Percentiles rank a stretch among this genome's conserved stretches.
phyloP scores from a whole-genome alignment of 2,113 vertebrate species.

The Tyrannus savana region DNA sequence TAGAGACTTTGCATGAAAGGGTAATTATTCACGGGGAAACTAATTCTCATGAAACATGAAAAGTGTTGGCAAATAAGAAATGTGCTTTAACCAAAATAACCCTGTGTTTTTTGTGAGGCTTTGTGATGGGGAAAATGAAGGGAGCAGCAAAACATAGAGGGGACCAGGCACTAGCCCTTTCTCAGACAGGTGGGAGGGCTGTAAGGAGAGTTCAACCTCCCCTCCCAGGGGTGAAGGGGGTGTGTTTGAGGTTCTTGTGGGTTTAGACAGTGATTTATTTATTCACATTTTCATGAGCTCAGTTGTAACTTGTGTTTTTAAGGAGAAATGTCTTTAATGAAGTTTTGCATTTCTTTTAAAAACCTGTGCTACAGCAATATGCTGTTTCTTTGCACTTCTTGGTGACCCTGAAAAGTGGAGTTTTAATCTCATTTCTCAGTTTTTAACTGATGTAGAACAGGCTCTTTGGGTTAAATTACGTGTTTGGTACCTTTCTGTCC shows the following conservation, averaged over 20 bases:
- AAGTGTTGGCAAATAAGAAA: neutral
- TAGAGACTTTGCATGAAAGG: neutral
- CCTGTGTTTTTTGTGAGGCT: neutral
- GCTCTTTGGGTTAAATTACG: too few species aligned
- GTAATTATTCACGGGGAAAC: neutral
- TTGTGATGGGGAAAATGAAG: neutral
- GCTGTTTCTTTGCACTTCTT: neutral
- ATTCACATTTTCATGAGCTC: neutral
- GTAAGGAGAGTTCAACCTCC: neutral
- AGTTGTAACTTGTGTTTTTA: neutral
- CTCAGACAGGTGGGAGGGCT: neutral
- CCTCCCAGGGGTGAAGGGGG: neutral
- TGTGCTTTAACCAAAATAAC: neutral
- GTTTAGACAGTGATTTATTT: neutral
- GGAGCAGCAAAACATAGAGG: neutral
- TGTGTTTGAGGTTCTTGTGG: neutral
- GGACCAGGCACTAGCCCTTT: neutral
- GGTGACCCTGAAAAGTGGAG: neutral
- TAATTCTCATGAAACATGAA: neutral
- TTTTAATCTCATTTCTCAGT: neutral
- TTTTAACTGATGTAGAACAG: neutral
- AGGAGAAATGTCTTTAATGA: neutral
- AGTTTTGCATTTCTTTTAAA: neutral
- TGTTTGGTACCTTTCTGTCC: too few species aligned
- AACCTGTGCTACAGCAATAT: accelerated